Base-by-base conservation (phyloP, 2,797 vertebrate species). In the Acrossocheilus fasciatus region DNA sequence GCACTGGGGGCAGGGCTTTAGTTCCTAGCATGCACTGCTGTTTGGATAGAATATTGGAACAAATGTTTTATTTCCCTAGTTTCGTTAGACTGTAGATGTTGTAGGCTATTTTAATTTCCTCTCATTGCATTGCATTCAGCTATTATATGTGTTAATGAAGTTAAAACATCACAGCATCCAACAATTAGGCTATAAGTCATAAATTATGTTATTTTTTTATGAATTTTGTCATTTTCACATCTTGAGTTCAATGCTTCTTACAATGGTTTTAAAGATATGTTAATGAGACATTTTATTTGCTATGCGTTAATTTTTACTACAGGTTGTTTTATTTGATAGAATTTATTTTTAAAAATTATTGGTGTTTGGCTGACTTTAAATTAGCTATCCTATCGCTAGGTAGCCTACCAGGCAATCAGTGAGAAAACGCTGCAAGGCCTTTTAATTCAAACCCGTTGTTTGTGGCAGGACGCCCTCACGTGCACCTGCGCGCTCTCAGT, bases 401-500 rank as follows among this genome's bases (percentile, higher is more conserved):
- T 62, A 26, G 26, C 26, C 26, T 26, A 18, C 64, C 64, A 66
- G 6, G 14, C 64, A 66, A 66, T 68, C 59, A 62, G n/a, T 26
- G 18, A 57, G 47, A 57, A 57, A 57, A 54, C 75, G 75, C 57
- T 79, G 2, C 57, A 39, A 59, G 76, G 54, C 7, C 23, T 62
- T 54, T 43, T 43, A 43, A 52, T 39, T 82, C 64, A 15, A 26
- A 36, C 34, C 66, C 23, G 20, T 43, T 47, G 39, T 77, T 76
- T 36, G 39, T 82, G 36, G 18, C 50, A 59, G 75, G 76, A 80
- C 43, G 54, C 69, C 52, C 77, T 81, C 68, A 74, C 84, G 84
- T 80, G 84, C 77, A 81, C 77, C 68, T 62, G 84, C 84, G 68
- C 54, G 69, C 77, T 47, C 84, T 50, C 54, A 47, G 54, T 30